Percentiles rank a stretch among this genome's conserved stretches.
These are phyloP conservation scores for Colletes latitarsis DNA, from an alignment of 1,140 invertebrate species.

Conservation along the genomic window DNA sequence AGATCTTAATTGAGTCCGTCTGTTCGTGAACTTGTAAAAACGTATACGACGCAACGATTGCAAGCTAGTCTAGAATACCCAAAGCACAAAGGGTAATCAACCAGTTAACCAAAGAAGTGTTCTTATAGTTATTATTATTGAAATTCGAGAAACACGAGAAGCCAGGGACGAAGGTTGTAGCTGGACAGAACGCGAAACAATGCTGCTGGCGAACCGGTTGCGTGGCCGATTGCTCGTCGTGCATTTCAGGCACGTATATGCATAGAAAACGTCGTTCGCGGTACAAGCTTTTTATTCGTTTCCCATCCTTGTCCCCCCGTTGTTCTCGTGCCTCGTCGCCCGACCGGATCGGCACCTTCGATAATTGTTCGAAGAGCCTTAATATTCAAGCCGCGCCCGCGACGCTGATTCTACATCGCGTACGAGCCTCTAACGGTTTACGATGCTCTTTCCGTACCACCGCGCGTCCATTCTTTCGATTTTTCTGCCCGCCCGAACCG, in stretches of 20 bases:
- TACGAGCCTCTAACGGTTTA: conserved; percentile 3
- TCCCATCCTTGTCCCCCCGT: background rate
- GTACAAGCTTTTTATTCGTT: conserved; percentile 23
- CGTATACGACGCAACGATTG: no score
- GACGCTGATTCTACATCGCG: conserved; percentile 13
- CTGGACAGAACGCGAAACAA: conserved; percentile 21
- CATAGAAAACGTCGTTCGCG: conserved; percentile 42
- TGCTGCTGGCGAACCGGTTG: conserved; percentile 36
- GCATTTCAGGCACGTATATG: conserved; percentile 48
- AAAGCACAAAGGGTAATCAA: no score
- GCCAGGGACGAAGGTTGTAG: background rate
- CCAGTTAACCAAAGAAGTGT: no score
- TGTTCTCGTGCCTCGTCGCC: background rate
- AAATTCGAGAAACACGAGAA: background rate
- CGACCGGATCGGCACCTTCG: background rate
- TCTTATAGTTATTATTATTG: background rate
- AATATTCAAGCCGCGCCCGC: conserved; percentile 50
- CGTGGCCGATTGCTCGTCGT: conserved; percentile 5
- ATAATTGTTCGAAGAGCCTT: conserved; percentile 34
- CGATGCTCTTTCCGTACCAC: background rate
- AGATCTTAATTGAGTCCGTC: no score
- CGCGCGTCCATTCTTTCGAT: background rate
- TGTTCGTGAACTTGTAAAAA: no score
- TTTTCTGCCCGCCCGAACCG: background rate
- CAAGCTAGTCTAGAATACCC: no score